phyloP scores from a whole-genome alignment of 2,113 vertebrate species.

The Gulo gulo region DNA sequence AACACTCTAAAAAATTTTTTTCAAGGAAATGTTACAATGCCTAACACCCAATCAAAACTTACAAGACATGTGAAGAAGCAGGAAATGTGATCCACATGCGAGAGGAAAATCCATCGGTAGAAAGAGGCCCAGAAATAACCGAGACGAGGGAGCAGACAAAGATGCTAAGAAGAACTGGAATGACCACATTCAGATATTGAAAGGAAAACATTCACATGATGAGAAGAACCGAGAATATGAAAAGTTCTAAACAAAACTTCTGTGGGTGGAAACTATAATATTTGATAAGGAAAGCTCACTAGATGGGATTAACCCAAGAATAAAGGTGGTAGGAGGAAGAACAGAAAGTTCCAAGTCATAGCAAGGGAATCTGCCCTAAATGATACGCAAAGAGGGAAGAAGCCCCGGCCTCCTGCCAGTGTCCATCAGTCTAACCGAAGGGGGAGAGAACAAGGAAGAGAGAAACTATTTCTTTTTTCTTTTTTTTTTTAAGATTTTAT shows the following conservation, averaged over 20 bases:
- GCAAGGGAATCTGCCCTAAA: not conserved
- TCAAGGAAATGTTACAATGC: too few relatives aligned
- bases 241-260: not conserved
- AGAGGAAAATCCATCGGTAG: not conserved
- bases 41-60: not conserved
- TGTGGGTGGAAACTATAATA: not conserved
- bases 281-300: not conserved
- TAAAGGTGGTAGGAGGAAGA: not conserved
- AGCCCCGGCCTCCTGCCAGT: not conserved
- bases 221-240: not conserved
- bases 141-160: not conserved
- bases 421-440: not conserved
- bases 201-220: too few relatives aligned
- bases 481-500: too few relatives aligned
- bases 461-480: not conserved
- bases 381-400: not conserved
- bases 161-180: not conserved
- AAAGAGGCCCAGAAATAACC: not conserved
- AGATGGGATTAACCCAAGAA: not conserved
- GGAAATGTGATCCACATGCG: not conserved
- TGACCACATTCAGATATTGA: not conserved
- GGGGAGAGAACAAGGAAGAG: not conserved
- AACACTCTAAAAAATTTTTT: not conserved
- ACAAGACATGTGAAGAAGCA: not conserved
- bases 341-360: not conserved